Evolutionary conservation across 2,797 vertebrate genomes (phyloP), one percentile per base, ranked within the genome.

Genomic region (Tamandua tetradactyla): DNA sequence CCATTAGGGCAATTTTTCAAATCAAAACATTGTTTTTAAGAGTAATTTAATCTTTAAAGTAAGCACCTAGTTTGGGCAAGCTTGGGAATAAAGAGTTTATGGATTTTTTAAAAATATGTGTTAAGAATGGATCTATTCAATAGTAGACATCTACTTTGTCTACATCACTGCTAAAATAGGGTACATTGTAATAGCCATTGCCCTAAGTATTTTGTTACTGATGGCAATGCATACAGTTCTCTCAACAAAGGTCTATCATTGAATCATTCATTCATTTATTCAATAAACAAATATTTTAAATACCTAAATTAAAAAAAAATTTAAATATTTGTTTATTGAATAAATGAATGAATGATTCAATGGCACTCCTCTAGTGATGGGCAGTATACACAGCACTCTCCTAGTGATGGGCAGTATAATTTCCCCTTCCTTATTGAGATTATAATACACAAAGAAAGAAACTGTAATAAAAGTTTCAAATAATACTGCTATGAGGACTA

Each of bases 1-100:
- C 59, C 37, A 27, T 35, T 80, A 23, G 52, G 57, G 18, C 30
- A 2, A 61, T 74, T 57, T 27, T 6, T 87, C 12, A 30, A 40
- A 47, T 10, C 40, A 82, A 47, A 91, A 69, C 23, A 78, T 62
- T 91, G 20, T 90, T 92, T 89, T 88, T 64, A 68, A 93, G 61
- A 91, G 96, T 92, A 59, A 96, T 80, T 87, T 78, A 0, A 14
- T 88, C 59, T 59, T 81, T 72, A 92, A 89, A 44, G 75, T 23
- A 74, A 86, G 10, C 3, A 59, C 64, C 66, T 74, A 42, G 27
- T 47, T 40, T 75, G 32, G 32, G 17, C 8, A 13, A 68, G 2
- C 1, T n/a, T 27, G 17, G 52, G 25, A 55, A 47, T 4, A 62
- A 61, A n/a, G 20, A 32, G 25, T 85, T 42, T 44, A 59, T n/a